phyloP scores from a whole-genome alignment of 1,140 invertebrate genomes.

The Plectus sambesii region DNA sequence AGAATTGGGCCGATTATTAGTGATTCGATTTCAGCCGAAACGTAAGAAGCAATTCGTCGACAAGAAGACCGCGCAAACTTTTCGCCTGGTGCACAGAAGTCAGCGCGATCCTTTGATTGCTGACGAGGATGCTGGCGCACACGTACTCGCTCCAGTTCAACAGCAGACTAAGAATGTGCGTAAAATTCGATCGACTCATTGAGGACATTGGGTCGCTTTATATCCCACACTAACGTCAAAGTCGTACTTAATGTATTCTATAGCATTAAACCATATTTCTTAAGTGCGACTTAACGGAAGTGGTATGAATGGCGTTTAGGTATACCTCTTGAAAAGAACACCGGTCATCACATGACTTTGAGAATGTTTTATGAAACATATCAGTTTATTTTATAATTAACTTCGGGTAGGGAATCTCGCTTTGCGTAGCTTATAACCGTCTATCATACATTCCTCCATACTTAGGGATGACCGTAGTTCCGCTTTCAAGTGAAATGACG shows the following conservation, averaged over 20 bases:
- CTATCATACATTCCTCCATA: too few relatives aligned
- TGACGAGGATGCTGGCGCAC: conserved; percentile 73
- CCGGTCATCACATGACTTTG: neutral
- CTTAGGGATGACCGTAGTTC: too few relatives aligned
- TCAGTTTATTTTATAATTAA: too few relatives aligned
- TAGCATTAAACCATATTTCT: neutral
- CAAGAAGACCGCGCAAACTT: conserved; percentile 71
- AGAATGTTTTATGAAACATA: too few relatives aligned
- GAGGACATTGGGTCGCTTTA: conserved; percentile 6
- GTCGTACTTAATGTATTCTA: too few relatives aligned
- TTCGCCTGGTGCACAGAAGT: conserved; percentile 76
- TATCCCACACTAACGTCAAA: too few relatives aligned
- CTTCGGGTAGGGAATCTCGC: too few relatives aligned
- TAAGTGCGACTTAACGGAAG: conserved; percentile 9
- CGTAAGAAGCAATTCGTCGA: conserved; percentile 75
- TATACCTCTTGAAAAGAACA: neutral
- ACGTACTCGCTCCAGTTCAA: conserved; percentile 57
- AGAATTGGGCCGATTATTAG: conserved; percentile 16
- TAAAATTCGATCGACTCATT: conserved; percentile 4
- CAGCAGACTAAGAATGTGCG: conserved; percentile 23
- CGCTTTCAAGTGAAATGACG: too few relatives aligned
- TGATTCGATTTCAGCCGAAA: conserved; percentile 9
- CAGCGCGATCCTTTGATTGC: conserved; percentile 77
- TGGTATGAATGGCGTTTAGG: conserved; percentile 18
- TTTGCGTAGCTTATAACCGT: too few relatives aligned